phyloP scores from a whole-genome alignment of 2,113 vertebrate genomes.

The Mesembrinibis cayennensis region DNA sequence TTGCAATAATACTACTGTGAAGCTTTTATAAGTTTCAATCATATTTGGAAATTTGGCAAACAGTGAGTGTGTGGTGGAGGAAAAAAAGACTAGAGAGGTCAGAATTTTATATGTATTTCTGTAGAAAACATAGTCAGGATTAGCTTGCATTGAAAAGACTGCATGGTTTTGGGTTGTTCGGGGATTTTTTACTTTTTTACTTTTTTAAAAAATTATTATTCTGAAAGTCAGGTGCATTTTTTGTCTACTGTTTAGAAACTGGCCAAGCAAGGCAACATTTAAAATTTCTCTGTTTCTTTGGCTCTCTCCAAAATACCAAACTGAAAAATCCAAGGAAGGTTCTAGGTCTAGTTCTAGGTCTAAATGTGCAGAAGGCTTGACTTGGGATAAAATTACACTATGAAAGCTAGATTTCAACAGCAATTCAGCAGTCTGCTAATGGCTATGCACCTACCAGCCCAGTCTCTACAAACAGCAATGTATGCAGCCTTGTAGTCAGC shows the following conservation, averaged over 20 bases:
- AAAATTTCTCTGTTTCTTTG: not conserved
- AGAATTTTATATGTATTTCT: not conserved
- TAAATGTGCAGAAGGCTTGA: not conserved
- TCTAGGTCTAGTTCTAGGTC: not conserved
- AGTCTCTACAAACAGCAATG: not conserved
- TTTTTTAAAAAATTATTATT: not conserved
- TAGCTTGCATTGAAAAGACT: not conserved
- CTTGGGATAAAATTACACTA: not conserved
- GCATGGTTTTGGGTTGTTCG: not conserved
- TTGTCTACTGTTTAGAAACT: not conserved
- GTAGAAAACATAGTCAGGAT: not conserved
- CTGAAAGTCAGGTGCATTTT: not conserved
- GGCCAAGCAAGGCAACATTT: not conserved
- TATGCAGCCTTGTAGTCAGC: not conserved
- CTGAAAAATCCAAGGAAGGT: not conserved
- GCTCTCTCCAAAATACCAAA: not conserved
- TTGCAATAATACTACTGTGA: not conserved
- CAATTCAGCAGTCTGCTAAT: not conserved
- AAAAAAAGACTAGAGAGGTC: not conserved
- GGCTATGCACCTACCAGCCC: not conserved
- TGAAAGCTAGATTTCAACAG: not conserved
- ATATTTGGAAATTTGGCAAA: not conserved
- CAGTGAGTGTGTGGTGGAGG: not conserved
- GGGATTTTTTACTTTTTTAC: not conserved
- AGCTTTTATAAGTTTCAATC: not conserved